These are phyloP conservation scores for Bambusicola thoracicus DNA, from an alignment of 2,113 vertebrate genomes.

Conservation along the genomic window DNA sequence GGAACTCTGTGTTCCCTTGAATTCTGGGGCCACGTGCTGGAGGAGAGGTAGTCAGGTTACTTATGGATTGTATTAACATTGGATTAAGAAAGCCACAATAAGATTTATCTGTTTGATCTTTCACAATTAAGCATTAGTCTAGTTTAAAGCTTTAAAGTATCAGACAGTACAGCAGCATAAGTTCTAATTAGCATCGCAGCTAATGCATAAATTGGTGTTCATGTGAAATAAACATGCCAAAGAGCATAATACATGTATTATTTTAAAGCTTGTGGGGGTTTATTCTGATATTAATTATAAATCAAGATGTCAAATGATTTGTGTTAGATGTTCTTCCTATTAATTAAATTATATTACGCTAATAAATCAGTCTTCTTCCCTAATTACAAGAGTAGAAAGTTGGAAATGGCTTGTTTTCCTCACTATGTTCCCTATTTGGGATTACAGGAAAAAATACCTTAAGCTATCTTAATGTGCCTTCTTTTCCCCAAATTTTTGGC, in stretches of 20 bases:
- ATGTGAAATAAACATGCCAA: not conserved
- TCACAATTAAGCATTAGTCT: slow-evolving; percentile 24
- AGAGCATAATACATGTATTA: not conserved
- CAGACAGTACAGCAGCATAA: not conserved
- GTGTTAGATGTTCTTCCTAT: not conserved
- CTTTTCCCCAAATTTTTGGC: not conserved
- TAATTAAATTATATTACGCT: not conserved
- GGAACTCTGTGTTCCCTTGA: not conserved
- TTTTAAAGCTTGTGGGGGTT: slow-evolving; percentile 7
- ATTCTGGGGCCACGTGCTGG: not conserved
- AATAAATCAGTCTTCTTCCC: not conserved
- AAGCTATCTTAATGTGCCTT: not conserved
- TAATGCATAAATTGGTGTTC: not conserved
- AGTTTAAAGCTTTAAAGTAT: slow-evolving; percentile 1
- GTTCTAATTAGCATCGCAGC: not conserved
- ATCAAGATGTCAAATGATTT: not conserved
- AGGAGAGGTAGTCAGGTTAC: not conserved
- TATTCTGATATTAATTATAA: slow-evolving; percentile 4
- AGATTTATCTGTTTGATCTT: slow-evolving; percentile 19
- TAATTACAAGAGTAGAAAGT: not conserved
- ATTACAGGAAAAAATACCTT: not conserved
- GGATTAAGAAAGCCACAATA: slow-evolving; percentile 20
- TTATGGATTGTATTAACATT: not conserved
- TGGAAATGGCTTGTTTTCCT: not conserved
- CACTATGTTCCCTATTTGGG: not conserved